phyloP scores from a whole-genome alignment of 2,797 vertebrate genomes.

The Malurus leucopterus region DNA sequence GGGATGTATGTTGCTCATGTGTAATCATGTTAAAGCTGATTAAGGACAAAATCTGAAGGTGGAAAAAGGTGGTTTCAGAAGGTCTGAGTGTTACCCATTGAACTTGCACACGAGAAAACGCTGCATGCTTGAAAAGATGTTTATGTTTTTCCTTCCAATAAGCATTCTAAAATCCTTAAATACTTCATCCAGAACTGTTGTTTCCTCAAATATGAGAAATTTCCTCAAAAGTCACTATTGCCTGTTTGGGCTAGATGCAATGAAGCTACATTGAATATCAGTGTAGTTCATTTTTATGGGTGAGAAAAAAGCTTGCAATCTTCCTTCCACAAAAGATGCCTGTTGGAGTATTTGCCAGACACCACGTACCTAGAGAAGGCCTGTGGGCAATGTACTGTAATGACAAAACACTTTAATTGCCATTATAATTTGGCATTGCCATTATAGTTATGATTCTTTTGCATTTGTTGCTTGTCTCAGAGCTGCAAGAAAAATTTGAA shows the following conservation, averaged over 20 bases:
- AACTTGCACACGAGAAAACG: neutral
- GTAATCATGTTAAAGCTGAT: neutral
- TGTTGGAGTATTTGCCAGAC: rapidly evolving
- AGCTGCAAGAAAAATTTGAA: neutral
- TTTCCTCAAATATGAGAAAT: neutral
- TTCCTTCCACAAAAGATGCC: neutral
- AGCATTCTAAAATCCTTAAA: neutral
- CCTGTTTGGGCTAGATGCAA: neutral
- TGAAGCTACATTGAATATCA: neutral
- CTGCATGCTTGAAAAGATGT: neutral
- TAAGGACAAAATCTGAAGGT: neutral
- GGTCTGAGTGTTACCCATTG: neutral
- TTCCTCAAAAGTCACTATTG: neutral
- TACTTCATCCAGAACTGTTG: neutral
- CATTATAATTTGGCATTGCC: neutral
- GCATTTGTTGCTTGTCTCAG: neutral
- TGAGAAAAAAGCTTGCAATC: neutral
- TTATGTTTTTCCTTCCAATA: neutral
- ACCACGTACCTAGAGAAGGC: neutral
- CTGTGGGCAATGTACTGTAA: neutral
- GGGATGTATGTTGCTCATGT: rapidly evolving
- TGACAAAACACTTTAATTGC: neutral
- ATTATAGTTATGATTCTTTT: neutral
- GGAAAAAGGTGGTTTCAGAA: neutral
- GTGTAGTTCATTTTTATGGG: neutral